Base-by-base conservation (phyloP, 2,113 vertebrate species). In the Madoqua kirkii region DNA sequence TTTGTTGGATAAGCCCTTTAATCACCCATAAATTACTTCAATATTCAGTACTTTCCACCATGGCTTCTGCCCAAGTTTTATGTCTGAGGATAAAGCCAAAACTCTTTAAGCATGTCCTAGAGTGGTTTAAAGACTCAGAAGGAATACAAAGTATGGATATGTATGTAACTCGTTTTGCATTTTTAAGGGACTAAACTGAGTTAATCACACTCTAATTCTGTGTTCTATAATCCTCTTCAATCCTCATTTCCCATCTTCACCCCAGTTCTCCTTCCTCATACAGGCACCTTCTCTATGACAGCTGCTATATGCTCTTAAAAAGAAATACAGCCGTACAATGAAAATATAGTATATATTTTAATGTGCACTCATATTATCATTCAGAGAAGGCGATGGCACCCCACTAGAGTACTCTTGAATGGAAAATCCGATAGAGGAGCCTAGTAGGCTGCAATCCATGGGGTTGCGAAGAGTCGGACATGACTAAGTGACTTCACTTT, bases 381-480 rank as follows among this genome's bases (percentile, higher is more conserved):
- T 40, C 11, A 2, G 5, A 60, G 57, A 59, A 59, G 57, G 27
- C 0, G 0, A 60, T 60, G 25, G 57, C 25, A 29, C 57, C 10
- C 57, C 57, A 29, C 57, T 59, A 25, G 11, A 59, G 57, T 59
- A 12, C 25, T 59, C 57, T 59, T 59, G 57, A 1, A 0, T 59
- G 57, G 57, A 59, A 29, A 12, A 29, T 29, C 57, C 4, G 25
- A 59, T 1, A 2, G 57, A 59, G 25, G 25, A 59, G 57, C 57
- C 57, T 29, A 23, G 57, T 29, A 12, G 57, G 57, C 57, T 59
- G 25, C 57, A 29, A 2, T 29, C 11, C 57, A 59, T 5, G 57
- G 57, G 25, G 57, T 59, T 4, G 0, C 9, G 0, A 59, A 29
- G 25, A 27, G 11, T 27, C 4, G 0, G 23, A 59, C 57, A 59